Percentiles rank a stretch among this genome's conserved stretches.
Evolutionary conservation across 2,113 vertebrate species (phyloP).

Genomic region (Odontophorus gujanensis): DNA sequence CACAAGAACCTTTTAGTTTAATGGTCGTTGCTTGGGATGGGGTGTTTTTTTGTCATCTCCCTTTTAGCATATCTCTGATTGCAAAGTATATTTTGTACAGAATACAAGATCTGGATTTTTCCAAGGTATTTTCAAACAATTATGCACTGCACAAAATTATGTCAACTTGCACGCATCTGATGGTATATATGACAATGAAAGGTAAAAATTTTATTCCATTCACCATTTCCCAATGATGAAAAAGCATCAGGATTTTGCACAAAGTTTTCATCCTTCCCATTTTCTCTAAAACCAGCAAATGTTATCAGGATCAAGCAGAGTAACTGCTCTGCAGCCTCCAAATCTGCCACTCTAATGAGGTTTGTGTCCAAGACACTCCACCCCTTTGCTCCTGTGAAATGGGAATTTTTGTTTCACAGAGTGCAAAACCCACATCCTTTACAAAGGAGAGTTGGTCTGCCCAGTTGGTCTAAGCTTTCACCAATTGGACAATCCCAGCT

Average conservation of each 20-base stretch:
- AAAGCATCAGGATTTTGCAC: background rate
- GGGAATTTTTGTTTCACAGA: background rate
- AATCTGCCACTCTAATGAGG: background rate
- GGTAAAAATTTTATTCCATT: background rate
- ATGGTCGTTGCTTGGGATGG: background rate
- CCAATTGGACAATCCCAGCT: no score
- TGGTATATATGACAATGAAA: background rate
- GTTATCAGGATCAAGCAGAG: background rate
- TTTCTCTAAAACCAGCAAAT: background rate
- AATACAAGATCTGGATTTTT: background rate
- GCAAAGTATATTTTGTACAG: background rate
- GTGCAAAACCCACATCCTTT: background rate
- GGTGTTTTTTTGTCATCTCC: background rate
- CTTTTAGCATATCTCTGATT: background rate
- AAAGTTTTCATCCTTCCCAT: background rate
- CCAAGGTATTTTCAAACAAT: background rate
- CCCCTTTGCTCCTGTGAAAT: background rate
- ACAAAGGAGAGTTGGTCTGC: background rate
- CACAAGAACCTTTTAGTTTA: background rate
- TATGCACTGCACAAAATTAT: background rate
- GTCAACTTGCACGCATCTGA: background rate
- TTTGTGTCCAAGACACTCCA: background rate
- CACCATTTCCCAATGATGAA: background rate
- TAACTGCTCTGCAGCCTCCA: background rate
- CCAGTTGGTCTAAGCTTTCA: background rate